phyloP scores from a whole-genome alignment of 2,797 vertebrate species.

The Clamator glandarius region DNA sequence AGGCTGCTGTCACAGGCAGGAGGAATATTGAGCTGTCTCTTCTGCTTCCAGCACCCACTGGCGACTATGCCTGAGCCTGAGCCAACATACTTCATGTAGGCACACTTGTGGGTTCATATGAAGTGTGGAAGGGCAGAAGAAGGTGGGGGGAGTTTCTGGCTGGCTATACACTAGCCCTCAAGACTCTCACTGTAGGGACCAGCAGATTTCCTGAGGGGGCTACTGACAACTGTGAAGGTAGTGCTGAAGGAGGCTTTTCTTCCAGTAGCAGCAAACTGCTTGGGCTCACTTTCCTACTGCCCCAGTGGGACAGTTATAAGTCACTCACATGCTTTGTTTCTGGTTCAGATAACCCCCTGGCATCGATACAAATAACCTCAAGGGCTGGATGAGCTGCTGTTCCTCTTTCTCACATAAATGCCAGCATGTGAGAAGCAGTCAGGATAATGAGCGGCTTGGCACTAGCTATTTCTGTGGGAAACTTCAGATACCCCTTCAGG shows the following conservation, averaged over 20 bases:
- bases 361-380: background rate
- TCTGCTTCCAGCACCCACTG: background rate
- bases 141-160: accelerated
- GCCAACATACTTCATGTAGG: background rate
- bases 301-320: background rate
- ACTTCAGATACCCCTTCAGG: background rate
- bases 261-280: background rate
- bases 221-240: accelerated
- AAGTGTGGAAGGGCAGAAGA: accelerated
- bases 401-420: accelerated
- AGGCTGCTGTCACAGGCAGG: accelerated
- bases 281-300: background rate
- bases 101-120: background rate
- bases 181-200: background rate
- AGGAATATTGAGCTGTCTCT: background rate
- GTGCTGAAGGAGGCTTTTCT: background rate
- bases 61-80: background rate
- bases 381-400: background rate
- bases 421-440: background rate
- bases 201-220: background rate
- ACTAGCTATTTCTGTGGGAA: background rate
- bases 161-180: background rate
- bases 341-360: background rate
- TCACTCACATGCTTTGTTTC: background rate
- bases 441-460: background rate